These are phyloP conservation scores for Echinometra lucunter DNA, from an alignment of 53 echinoderm and acorn worm genomes.

Conservation along the genomic window DNA sequence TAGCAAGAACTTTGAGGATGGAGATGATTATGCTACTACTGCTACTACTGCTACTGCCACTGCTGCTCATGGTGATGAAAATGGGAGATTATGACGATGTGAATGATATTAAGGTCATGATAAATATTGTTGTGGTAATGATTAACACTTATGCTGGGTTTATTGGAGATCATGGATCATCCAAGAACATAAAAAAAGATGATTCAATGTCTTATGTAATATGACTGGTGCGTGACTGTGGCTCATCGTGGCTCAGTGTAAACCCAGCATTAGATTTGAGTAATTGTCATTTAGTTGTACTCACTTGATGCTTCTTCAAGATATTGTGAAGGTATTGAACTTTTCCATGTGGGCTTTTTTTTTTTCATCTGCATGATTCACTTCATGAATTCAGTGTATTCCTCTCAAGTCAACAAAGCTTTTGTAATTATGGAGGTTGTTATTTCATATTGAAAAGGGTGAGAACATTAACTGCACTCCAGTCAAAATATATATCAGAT, in stretches of 20 bases:
- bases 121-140: not conserved
- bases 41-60: too few species aligned
- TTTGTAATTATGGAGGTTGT: too few species aligned
- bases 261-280: not conserved
- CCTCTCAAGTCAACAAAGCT: not conserved
- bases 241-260: too few species aligned
- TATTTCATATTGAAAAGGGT: not conserved
- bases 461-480: not conserved
- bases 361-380: not conserved
- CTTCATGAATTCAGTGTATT: not conserved
- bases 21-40: too few species aligned
- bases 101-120: not conserved
- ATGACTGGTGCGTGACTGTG: too few species aligned
- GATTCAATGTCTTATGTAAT: too few species aligned
- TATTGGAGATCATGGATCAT: too few species aligned
- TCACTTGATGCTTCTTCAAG: too few species aligned
- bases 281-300: not conserved
- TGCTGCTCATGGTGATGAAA: not conserved
- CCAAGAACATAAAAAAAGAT: too few species aligned
- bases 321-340: too few species aligned
- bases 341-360: too few species aligned
- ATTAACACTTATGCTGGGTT: too few species aligned
- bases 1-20: slow-evolving; percentile 85
- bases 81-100: not conserved
- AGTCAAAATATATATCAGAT: not conserved